These are phyloP conservation scores for Pristiophorus japonicus DNA, from an alignment of 2,113 vertebrate species.

Conservation along the genomic window DNA sequence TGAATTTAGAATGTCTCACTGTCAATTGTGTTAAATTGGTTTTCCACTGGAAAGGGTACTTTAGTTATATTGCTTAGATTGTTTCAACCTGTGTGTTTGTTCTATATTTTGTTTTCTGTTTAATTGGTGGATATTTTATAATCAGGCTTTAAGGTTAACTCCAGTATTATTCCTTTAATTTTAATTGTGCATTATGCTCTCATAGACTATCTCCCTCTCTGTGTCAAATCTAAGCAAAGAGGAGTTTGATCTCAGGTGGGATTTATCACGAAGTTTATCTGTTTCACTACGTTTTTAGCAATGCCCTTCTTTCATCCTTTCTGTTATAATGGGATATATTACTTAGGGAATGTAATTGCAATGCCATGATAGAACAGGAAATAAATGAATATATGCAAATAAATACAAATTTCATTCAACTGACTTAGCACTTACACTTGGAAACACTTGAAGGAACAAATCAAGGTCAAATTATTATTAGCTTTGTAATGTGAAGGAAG, in stretches of 20 bases:
- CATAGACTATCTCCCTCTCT: neutral
- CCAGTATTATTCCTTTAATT: neutral
- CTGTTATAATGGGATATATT: constrained; percentile 10
- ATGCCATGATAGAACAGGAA: constrained; percentile 28
- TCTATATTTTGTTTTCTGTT: neutral
- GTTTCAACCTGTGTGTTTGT: neutral
- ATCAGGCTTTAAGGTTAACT: neutral
- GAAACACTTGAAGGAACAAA: neutral
- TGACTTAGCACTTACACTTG: neutral
- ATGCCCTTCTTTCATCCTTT: constrained; percentile 31
- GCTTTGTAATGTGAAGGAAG: constrained; percentile 12
- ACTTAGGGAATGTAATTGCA: constrained; percentile 17
- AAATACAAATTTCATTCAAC: constrained; percentile 35
- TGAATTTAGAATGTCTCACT: neutral
- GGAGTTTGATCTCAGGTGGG: neutral
- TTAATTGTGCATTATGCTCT: neutral
- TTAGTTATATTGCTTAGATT: neutral
- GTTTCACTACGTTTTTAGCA: neutral
- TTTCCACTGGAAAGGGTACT: neutral
- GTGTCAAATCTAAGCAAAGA: constrained; percentile 14
- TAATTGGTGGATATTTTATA: neutral
- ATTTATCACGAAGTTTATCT: constrained; percentile 3
- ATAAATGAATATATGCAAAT: constrained; percentile 36
- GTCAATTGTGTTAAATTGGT: neutral
- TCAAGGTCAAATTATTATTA: constrained; percentile 32